Base-by-base conservation (phyloP, 2,113 vertebrate genomes). In the Bos javanicus region DNA sequence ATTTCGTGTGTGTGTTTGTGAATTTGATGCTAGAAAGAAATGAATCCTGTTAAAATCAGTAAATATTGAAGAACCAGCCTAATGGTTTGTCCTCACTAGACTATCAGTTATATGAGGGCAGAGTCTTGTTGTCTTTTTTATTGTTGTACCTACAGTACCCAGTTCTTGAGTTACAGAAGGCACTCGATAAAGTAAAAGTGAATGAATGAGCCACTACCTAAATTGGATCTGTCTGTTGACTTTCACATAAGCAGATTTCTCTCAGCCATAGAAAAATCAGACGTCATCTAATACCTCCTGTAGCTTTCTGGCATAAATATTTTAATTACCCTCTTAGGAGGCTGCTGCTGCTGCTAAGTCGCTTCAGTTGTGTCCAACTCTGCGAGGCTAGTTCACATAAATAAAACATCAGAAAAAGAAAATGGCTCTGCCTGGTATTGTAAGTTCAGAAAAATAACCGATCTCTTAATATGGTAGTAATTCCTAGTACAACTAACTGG, bases 401-500 rank as follows among this genome's bases (percentile, higher is more conserved):
- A 95, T 94, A 94, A 96, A 96, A 84, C 33, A 52, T 33, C 67
- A 82, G n/a, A 26, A 96, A 95, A 94, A 90, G 83, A 90, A 96
- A 97, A 92, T 83, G 96, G 83, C 57, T 97, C 82, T 92, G 78
- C 78, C 50, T 97, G 87, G 82, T 94, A 88, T 54, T 84, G 1
- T 91, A 95, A 94, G 88, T 95, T 97, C 78, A 94, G 92, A 95
- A 89, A 97, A 94, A 94, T 71, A 97, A 91, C 85, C 56, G 82
- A 59, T 95, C 95, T 87, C 90, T 97, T 96, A 96, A 92, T 96
- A 97, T 76, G 60, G 91, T 67, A 91, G 62, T 91, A 96, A 97
- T 95, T 97, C 82, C 56, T 94, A 33, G n/a, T 90, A 54, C 74
- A 67, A 85, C 62, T 60, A 59, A 50, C 88, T 94, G 57, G 48